A percentile compares a stretch with the other conserved stretches of the same genome.
Conservation (phyloP, 2,113 vertebrate species). For the Tragelaphus scriptus region DNA sequence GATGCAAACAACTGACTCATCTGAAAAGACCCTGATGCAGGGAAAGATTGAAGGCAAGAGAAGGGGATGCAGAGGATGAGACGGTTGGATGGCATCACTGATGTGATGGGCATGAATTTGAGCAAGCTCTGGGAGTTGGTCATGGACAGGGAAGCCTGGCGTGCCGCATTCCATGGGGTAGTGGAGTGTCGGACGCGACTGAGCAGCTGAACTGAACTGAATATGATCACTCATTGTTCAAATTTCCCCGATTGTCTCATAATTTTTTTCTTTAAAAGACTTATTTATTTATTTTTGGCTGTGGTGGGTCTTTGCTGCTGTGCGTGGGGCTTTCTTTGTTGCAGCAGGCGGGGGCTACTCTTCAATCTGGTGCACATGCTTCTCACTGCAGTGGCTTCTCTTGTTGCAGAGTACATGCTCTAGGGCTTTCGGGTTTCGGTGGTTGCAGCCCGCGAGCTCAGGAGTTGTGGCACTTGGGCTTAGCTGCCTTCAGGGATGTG, state of each 20-base stretch:
- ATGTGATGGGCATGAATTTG: neutral
- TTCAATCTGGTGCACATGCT: accelerated
- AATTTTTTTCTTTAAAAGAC: neutral
- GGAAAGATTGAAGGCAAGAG: neutral
- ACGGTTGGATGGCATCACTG: neutral
- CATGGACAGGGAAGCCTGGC: neutral
- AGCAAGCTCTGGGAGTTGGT: neutral
- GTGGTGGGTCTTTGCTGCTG: neutral
- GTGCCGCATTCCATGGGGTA: neutral
- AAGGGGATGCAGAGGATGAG: neutral
- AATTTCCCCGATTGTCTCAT: neutral
- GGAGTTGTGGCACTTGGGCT: neutral
- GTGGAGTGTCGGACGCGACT: accelerated
- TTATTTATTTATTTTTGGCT: neutral
- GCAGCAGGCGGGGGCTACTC: neutral
- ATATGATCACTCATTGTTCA: neutral
- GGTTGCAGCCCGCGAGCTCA: neutral
- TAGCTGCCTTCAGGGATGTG: neutral
- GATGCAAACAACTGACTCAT: neutral
- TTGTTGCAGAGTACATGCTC: neutral
- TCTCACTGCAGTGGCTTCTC: neutral
- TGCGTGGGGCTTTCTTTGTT: accelerated
- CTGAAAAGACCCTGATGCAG: neutral
- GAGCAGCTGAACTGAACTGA: neutral
- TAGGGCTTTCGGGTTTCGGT: too few relatives aligned